Evolutionary conservation across 1,140 invertebrate genomes (phyloP).

Genomic region (Rhizoglyphus robini): DNA sequence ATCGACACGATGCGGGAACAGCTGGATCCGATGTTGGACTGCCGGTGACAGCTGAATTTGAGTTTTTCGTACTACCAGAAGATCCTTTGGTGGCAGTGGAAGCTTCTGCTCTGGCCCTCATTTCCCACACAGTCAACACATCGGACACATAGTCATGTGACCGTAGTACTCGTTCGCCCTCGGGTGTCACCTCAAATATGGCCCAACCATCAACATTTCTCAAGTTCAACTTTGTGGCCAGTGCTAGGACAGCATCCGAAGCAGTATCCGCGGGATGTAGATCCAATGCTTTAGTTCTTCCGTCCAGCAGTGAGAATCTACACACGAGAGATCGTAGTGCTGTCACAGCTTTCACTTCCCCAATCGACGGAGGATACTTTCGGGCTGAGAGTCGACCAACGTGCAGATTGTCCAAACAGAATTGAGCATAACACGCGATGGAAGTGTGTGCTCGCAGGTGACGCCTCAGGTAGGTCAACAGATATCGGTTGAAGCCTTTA

Average conservation of each 20-base stretch:
- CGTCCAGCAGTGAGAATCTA: constrained; percentile 86
- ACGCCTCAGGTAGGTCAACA: constrained; percentile 60
- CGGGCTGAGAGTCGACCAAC: constrained; percentile 55
- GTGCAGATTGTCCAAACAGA: constrained; percentile 82
- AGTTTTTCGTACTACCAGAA: background rate
- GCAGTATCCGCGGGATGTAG: constrained; percentile 87
- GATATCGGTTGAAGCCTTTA: constrained; percentile 66
- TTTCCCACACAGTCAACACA: constrained; percentile 70
- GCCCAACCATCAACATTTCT: constrained; percentile 78
- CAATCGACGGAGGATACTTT: constrained; percentile 63
- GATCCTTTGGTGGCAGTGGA: constrained; percentile 2
- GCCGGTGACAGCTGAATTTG: no score
- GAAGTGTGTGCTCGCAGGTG: constrained; percentile 47
- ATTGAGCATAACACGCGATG: constrained; percentile 67
- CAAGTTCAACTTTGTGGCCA: constrained; percentile 76
- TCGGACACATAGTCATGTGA: constrained; percentile 86
- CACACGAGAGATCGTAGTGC: constrained; percentile 80
- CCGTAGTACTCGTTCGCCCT: constrained; percentile 61
- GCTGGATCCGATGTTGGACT: background rate
- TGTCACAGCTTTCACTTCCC: constrained; percentile 83
- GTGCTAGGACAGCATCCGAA: constrained; percentile 66
- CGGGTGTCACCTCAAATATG: constrained; percentile 60
- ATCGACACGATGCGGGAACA: constrained; percentile 57
- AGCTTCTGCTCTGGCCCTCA: constrained; percentile 11
- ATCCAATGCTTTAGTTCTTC: constrained; percentile 84